phyloP scores from a whole-genome alignment of 2,113 vertebrate genomes.

The Xiphophorus couchianus region DNA sequence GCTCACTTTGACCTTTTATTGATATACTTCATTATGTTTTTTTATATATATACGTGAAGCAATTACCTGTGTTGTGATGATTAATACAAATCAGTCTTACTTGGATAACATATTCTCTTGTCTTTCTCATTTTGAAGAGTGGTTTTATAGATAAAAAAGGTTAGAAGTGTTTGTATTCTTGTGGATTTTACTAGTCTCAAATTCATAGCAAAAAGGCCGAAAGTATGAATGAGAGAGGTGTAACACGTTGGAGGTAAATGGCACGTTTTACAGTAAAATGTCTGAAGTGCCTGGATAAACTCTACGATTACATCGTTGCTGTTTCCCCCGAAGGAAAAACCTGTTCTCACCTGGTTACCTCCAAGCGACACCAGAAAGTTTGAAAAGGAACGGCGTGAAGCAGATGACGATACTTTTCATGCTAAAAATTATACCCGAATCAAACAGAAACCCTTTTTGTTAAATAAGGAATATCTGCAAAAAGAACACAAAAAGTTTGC shows the following conservation, averaged over 20 bases:
- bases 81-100: too few relatives aligned
- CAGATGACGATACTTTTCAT: slow-evolving; percentile 49
- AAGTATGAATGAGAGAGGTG: not conserved
- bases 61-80: too few relatives aligned
- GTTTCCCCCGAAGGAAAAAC: slow-evolving; percentile 50
- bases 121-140: too few relatives aligned
- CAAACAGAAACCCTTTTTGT: slow-evolving; percentile 64
- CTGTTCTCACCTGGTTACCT: slow-evolving; percentile 56
- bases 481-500: slow-evolving; percentile 72
- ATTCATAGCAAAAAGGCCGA: slow-evolving; percentile 4
- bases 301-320: slow-evolving; percentile 26
- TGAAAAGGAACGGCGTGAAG: slow-evolving; percentile 54
- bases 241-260: slow-evolving; percentile 43
- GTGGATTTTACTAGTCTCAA: not conserved
- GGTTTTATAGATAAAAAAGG: too few relatives aligned
- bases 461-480: slow-evolving; percentile 76
- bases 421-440: slow-evolving; percentile 55
- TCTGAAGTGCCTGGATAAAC: slow-evolving; percentile 44
- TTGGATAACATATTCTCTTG: too few relatives aligned
- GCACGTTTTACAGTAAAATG: slow-evolving; percentile 55
- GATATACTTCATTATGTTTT: too few relatives aligned
- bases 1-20: too few relatives aligned
- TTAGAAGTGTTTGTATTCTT: not conserved
- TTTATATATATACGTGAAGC: too few relatives aligned
- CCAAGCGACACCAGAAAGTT: slow-evolving; percentile 62